phyloP scores from a whole-genome alignment of 2,888 invertebrate species.

The Monopis laevigella region DNA sequence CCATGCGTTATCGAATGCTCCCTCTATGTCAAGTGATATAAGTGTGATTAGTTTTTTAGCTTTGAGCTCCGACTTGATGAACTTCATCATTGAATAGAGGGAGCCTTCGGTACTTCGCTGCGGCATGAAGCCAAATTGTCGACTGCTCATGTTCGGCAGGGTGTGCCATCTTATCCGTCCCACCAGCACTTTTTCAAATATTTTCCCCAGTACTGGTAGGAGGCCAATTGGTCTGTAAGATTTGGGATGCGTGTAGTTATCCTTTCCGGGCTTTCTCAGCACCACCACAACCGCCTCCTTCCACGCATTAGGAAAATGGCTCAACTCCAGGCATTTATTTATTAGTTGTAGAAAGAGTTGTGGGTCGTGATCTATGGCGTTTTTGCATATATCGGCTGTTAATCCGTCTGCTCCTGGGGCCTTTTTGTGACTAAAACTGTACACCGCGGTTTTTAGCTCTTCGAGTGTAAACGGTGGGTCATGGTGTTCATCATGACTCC shows the following conservation, averaged over 20 bases:
- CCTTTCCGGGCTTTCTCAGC: neutral
- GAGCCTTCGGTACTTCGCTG: no score
- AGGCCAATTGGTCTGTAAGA: conserved; percentile 7
- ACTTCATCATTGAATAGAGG: no score
- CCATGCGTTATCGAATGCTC: neutral
- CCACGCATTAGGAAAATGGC: neutral
- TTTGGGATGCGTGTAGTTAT: neutral
- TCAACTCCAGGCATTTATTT: neutral
- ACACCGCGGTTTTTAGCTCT: conserved; percentile 7
- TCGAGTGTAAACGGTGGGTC: conserved; percentile 1
- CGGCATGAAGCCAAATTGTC: no score
- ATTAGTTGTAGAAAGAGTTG: no score
- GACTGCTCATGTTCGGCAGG: no score
- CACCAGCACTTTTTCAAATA: no score
- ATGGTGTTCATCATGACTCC: neutral
- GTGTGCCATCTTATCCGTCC: no score
- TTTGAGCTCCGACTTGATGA: no score
- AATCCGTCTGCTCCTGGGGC: conserved; percentile 13
- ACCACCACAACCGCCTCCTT: neutral
- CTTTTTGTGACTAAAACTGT: no score
- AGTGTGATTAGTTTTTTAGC: no score
- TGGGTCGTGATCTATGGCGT: no score
- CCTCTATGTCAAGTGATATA: neutral
- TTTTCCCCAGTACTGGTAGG: neutral
- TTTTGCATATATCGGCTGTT: conserved; percentile 13